phyloP scores from a whole-genome alignment of 2,888 invertebrate species.

The Gymnosoma rotundatum region DNA sequence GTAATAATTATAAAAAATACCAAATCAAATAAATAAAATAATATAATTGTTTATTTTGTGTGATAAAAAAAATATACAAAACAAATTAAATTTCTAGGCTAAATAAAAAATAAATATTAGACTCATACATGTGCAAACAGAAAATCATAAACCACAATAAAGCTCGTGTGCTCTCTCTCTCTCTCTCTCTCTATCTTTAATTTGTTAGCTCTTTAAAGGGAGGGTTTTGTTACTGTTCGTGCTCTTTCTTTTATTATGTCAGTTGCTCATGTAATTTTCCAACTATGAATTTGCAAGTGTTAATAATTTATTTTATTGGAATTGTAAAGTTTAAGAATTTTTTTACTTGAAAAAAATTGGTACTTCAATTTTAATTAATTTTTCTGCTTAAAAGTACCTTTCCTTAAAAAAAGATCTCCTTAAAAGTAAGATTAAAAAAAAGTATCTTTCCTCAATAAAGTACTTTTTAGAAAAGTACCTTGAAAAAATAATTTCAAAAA shows the following conservation, averaged over 20 bases:
- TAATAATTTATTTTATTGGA: no score
- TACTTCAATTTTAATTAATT: no score
- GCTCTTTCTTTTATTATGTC: not conserved
- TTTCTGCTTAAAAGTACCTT: no score
- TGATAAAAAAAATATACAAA: constrained; percentile 29
- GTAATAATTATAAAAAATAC: constrained; percentile 25
- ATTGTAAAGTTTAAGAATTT: no score
- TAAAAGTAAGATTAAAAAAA: no score
- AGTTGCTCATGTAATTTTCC: not conserved
- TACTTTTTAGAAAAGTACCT: no score
- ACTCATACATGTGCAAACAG: not conserved
- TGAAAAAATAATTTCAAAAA: no score
- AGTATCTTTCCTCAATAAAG: no score
- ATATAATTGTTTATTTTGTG: constrained; percentile 46
- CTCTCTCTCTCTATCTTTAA: not conserved
- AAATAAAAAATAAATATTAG: constrained; percentile 13
- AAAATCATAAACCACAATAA: no score
- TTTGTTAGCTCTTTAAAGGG: not conserved
- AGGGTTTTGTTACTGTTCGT: not conserved
- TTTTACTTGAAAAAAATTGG: no score
- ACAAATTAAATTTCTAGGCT: constrained; percentile 47
- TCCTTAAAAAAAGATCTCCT: no score
- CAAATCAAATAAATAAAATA: constrained; percentile 42
- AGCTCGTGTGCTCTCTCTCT: not conserved
- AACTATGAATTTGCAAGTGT: no score